A percentile compares a stretch with the other conserved stretches of the same genome.
Conservation (phyloP, 2,888 invertebrate species). For the Drepanosiphum platanoidis region DNA sequence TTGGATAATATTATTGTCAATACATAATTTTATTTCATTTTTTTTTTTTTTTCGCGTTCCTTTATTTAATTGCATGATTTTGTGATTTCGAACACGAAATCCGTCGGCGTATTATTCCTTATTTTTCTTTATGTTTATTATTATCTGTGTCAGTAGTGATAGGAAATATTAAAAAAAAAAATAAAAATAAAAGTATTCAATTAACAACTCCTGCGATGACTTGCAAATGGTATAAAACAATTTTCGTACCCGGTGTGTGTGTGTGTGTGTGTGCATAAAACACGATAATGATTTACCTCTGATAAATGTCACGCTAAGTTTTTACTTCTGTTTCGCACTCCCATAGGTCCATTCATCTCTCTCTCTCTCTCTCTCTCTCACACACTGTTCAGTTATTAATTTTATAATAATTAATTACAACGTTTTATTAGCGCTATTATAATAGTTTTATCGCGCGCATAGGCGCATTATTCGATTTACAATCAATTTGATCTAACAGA, state of each 20-base stretch:
- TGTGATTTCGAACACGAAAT: slow-evolving; percentile 10
- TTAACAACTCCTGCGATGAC: slow-evolving; percentile 45
- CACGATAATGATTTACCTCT: slow-evolving; percentile 46
- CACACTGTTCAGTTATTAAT: slow-evolving; percentile 17
- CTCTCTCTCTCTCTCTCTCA: not conserved
- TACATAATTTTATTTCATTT: too few species aligned
- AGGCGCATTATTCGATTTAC: slow-evolving; percentile 3
- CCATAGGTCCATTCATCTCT: not conserved
- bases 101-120: not conserved
- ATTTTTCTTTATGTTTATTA: not conserved
- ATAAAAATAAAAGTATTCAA: slow-evolving; percentile 42
- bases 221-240: slow-evolving; percentile 41
- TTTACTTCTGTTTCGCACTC: slow-evolving; percentile 17
- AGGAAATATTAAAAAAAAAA: slow-evolving; percentile 40
- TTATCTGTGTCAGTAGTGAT: slow-evolving; percentile 31
- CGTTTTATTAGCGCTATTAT: slow-evolving; percentile 24
- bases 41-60: not conserved
- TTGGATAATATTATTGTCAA: not conserved
- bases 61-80: slow-evolving; percentile 2
- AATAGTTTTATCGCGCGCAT: not conserved
- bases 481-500: slow-evolving; percentile 8
- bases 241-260: slow-evolving; percentile 29
- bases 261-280: too few species aligned
- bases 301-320: slow-evolving; percentile 48
- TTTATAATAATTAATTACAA: slow-evolving; percentile 47